Percentiles rank a stretch among this genome's conserved stretches.
Evolutionary conservation across 2,888 invertebrate genomes (phyloP).

Genomic region (Limulus polyphemus): DNA sequence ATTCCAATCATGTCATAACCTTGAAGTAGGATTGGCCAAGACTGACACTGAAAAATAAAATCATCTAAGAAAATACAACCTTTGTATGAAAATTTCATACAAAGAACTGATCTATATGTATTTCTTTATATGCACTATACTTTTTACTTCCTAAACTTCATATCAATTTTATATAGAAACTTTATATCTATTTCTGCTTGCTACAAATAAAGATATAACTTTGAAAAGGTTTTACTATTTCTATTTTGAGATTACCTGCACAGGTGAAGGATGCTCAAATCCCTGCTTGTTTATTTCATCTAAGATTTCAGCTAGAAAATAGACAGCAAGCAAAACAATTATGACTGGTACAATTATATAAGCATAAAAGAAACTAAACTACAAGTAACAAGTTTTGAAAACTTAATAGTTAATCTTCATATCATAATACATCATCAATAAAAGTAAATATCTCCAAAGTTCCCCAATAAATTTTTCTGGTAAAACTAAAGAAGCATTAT

Average conservation of each 20-base stretch:
- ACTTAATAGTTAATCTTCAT: too few species aligned
- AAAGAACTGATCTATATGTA: too few species aligned
- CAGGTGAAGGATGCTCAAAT: conserved; percentile 73
- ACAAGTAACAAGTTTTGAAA: too few species aligned
- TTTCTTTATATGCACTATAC: too few species aligned
- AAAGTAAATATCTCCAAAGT: too few species aligned
- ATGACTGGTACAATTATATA: too few species aligned
- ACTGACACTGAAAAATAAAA: conserved; percentile 55
- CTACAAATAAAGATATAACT: not conserved
- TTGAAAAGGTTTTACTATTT: not conserved
- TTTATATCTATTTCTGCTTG: not conserved
- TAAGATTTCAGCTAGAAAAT: conserved; percentile 54
- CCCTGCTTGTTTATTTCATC: conserved; percentile 64
- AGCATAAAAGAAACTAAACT: too few species aligned
- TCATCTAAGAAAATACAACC: not conserved
- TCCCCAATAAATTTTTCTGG: too few species aligned
- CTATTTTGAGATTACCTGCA: conserved; percentile 39
- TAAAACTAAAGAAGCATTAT: too few species aligned
- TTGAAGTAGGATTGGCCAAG: conserved; percentile 82
- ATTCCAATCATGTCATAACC: conserved; percentile 93
- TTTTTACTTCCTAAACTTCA: not conserved
- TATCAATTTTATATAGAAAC: not conserved
- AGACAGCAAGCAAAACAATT: too few species aligned
- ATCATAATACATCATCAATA: too few species aligned
- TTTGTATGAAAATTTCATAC: too few species aligned